Base-by-base conservation (phyloP, 2,888 invertebrate species). In the Smittia sp. region DNA sequence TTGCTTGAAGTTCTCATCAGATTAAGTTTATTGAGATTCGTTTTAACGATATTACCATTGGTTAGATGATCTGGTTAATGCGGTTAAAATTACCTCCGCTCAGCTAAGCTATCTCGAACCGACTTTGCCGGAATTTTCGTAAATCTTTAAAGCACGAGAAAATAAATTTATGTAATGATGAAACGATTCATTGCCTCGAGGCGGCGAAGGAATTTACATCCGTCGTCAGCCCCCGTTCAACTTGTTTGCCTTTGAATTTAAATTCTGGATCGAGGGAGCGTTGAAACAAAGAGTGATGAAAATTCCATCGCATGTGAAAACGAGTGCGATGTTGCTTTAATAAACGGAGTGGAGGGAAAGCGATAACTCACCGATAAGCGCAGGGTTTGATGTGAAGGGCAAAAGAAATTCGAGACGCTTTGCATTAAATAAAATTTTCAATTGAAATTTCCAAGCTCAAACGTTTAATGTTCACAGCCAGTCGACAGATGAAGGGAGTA, bases 211-310 rank as follows among this genome's bases (percentile, higher is more conserved):
- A 46, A 46, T 46, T 46, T 46, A 6, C 11, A 46, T 46, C 3
- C 46, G 11, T 46, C n/a, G 13, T 46, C 46, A 46, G 15, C 46
- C 46, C 46, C n/a, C 46, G 46, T 39, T 39, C 13, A 9, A 11
- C 15, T 46, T n/a, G 9, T 46, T 15, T 46, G 32, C 32, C 3
- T 32, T 32, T 32, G 9, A 46, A 46, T 15, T 46, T 46, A n/a
- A 46, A n/a, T n/a, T n/a, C n/a, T n/a, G 46, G 46, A 15, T 6
- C 2, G 46, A 46, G n/a, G 46, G 11, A 11, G 4, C 46, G 15
- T 46, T n/a, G 46, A 46, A 15, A 46, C 46, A 46, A 46, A 46
- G n/a, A n/a, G 46, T 11, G 46, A 46, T 46, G 46, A 46, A 46
- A 46, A 46, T 46, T 46, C 46, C 46, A n/a, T 46, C 11, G 46